Evolutionary conservation across 2,888 invertebrate species (phyloP), one percentile per base, ranked within the genome.

Genomic region (Mythimna pallens): DNA sequence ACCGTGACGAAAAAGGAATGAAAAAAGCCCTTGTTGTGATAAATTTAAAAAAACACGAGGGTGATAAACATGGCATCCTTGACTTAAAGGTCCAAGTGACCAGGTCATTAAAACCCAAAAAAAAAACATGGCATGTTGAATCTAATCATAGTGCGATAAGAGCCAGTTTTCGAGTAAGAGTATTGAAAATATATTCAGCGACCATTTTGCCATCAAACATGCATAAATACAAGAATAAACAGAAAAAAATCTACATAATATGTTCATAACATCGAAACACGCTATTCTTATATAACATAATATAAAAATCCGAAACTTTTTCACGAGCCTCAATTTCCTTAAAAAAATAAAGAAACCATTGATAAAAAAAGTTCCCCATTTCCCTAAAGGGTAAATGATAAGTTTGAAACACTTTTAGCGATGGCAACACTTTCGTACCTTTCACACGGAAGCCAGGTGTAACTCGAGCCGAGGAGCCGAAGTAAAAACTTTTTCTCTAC

Each of bases 331-430:
- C 67, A 65, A 70, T 73, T 75, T n/a, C 36, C 20, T 25, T n/a
- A 12, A 57, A 74, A 73, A 40, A 47, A 43, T 12, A 69, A 36
- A 9, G 22, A 65, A 58, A 30, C 12, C 59, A 43, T 30, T 55
- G 65, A 59, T 72, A 80, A 80, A 83, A 73, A 86, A 84, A 70
- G 81, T 80, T 81, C 76, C 76, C 83, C 73, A 81, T 85, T 87
- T 86, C 80, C 86, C 78, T 87, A 83, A 83, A 83, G 81, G 80
- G 76, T 86, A 82, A 87, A 86, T 86, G 82, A 87, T 86, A 83
- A 75, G 70, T 76, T 71, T 65, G 61, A 76, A 84, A 78, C 81
- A 78, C 72, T 82, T 83, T 75, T 70, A 73, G 78, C 80, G 59
- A 70, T 78, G 72, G 81, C 78, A 76, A 78, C 76, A 77, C 75